Base-by-base conservation (phyloP, 2,797 vertebrate genomes). In the Craterocephalus amniculus region DNA sequence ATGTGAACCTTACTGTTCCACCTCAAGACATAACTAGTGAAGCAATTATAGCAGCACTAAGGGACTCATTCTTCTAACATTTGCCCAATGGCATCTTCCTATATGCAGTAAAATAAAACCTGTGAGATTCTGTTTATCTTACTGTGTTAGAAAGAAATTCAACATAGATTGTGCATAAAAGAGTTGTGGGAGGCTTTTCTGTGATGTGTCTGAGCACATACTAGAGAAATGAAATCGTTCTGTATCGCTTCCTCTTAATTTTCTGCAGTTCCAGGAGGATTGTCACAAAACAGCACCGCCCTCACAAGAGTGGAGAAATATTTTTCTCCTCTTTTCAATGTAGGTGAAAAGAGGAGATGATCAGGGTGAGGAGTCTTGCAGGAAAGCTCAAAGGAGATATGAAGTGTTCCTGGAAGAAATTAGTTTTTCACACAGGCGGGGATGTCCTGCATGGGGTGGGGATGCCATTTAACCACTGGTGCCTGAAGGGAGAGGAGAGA, bases 351-450 rank as follows among this genome's bases (percentile, higher is more conserved):
- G n/a, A n/a, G n/a, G 66, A 54, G 72, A 80, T 72, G 61, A 80
- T 80, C 69, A 63, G 73, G 79, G 79, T 81, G 74, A 81, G 58
- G 75, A 80, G 77, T 83, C 78, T 64, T 71, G 74, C 49, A 58
- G 62, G 27, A 36, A 55, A 62, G 67, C 72, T 83, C 61, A 40
- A 69, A 74, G 43, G 61, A 63, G 67, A 63, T 81, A 59, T 82
- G 66, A 79, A 81, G 77, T 79, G 74, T 80, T 84, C 64, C 76
- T 64, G 62, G 60, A 86, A 82, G 71, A 90, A 89, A 89, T 88
- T 0, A 83, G 58, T 80, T 91, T 90, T 86, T 79, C 81, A 79
- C 83, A 76, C 70, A 52, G 61, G 8, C 77, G 74, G 84, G 75
- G 58, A 74, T 81, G 65, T 81, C 67, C 57, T 80, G 83, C 64